A percentile compares a stretch with the other conserved stretches of the same genome.
These are phyloP conservation scores for Conger conger DNA, from an alignment of 2,113 vertebrate genomes.

Conservation along the genomic window DNA sequence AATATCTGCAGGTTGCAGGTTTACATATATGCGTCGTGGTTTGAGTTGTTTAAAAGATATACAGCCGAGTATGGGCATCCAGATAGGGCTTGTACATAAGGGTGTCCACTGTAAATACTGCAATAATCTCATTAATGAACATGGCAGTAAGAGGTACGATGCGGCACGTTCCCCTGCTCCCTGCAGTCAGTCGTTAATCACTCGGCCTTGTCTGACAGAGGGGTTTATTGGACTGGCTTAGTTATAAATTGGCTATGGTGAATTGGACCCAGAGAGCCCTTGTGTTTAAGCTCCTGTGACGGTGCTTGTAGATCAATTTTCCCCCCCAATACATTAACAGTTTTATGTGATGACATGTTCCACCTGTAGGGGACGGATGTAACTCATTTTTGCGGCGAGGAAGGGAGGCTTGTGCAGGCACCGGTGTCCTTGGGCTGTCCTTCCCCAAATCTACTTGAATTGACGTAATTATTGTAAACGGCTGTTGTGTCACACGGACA, in stretches of 20 bases:
- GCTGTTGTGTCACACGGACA: background rate
- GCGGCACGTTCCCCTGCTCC: background rate
- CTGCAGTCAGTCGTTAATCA: background rate
- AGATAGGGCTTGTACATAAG: background rate
- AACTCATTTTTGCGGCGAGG: background rate
- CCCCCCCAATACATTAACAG: background rate
- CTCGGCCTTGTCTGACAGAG: background rate
- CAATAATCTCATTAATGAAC: background rate
- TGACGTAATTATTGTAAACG: background rate
- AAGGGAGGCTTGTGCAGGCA: background rate
- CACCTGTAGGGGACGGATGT: background rate
- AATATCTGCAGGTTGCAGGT: no score
- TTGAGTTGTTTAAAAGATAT: background rate
- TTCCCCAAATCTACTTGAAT: background rate
- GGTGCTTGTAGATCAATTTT: background rate
- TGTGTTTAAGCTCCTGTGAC: background rate
- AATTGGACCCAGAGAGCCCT: background rate
- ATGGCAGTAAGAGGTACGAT: background rate
- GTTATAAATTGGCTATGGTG: background rate
- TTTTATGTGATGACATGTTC: background rate
- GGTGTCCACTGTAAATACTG: background rate
- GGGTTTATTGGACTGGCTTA: background rate
- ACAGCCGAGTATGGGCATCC: background rate
- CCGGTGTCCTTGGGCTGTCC: background rate
- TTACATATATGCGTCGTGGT: no score